Conservation (phyloP, 2,797 vertebrate genomes). For the Hydrocynus forskahlii region DNA sequence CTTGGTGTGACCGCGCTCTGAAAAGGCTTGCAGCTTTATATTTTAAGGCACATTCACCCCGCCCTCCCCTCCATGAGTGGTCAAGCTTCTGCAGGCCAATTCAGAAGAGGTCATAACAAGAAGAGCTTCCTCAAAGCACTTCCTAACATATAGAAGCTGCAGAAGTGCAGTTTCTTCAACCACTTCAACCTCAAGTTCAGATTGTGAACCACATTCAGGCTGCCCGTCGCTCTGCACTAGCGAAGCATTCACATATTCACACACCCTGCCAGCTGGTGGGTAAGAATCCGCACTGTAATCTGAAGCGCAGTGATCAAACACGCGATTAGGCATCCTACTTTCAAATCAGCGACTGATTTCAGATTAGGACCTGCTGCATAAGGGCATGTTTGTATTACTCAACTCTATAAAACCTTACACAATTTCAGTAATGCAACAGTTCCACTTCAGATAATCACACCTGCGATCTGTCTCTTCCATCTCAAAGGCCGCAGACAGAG, state of each 20-base stretch:
- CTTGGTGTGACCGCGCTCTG: background rate
- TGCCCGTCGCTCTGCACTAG: too few relatives aligned
- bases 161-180: background rate
- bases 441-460: background rate
- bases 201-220: background rate
- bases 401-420: background rate
- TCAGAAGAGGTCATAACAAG: slow-evolving; percentile 4
- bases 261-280: slow-evolving; percentile 17
- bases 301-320: slow-evolving; percentile 10
- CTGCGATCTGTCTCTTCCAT: background rate
- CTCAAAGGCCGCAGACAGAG: background rate
- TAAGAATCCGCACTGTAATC: background rate
- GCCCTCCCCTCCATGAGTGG: background rate
- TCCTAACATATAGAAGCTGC: background rate
- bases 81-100: background rate
- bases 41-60: background rate
- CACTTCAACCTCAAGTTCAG: background rate
- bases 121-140: background rate
- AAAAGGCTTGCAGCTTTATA: background rate
- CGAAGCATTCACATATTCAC: background rate
- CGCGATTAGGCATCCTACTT: background rate
- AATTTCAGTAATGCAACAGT: background rate
- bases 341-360: background rate
- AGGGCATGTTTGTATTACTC: background rate
- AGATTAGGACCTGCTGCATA: background rate